phyloP scores from a whole-genome alignment of 1,140 invertebrate genomes.

The Megathymus violae region DNA sequence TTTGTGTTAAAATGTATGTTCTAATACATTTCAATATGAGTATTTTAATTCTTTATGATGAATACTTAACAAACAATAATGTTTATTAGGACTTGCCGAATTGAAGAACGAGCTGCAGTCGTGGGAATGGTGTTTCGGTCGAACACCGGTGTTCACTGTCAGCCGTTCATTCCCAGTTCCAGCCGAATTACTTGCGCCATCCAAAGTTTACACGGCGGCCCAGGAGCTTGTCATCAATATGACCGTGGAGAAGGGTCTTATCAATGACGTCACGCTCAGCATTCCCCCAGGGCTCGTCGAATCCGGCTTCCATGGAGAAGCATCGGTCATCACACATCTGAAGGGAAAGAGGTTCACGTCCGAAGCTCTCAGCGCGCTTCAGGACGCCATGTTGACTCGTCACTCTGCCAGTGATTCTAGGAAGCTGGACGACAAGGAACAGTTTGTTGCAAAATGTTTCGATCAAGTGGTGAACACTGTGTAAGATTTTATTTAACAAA shows the following conservation, averaged over 20 bases:
- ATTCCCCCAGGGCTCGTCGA: constrained; percentile 78
- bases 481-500: constrained; percentile 45
- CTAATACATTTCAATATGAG: too few relatives aligned
- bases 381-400: constrained; percentile 77
- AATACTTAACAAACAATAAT: too few relatives aligned
- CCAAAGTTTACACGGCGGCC: constrained; percentile 66
- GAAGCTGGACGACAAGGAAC: constrained; percentile 80
- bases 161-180: constrained; percentile 78
- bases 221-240: constrained; percentile 79
- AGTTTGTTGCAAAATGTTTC: constrained; percentile 82
- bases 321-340: constrained; percentile 78
- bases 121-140: constrained; percentile 96
- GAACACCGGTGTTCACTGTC: constrained; percentile 93
- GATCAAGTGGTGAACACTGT: constrained; percentile 81
- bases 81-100: constrained; percentile 85
- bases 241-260: constrained; percentile 79
- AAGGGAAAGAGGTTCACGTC: constrained; percentile 81
- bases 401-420: constrained; percentile 61
- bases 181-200: constrained; percentile 64
- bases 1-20: too few relatives aligned
- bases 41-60: too few relatives aligned
- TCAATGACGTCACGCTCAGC: constrained; percentile 76
- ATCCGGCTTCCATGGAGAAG: constrained; percentile 80
- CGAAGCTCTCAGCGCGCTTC: constrained; percentile 72
- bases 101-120: constrained; percentile 87